Evolutionary conservation across 2,113 vertebrate genomes (phyloP).

Genomic region (Archocentrus centrarchus): DNA sequence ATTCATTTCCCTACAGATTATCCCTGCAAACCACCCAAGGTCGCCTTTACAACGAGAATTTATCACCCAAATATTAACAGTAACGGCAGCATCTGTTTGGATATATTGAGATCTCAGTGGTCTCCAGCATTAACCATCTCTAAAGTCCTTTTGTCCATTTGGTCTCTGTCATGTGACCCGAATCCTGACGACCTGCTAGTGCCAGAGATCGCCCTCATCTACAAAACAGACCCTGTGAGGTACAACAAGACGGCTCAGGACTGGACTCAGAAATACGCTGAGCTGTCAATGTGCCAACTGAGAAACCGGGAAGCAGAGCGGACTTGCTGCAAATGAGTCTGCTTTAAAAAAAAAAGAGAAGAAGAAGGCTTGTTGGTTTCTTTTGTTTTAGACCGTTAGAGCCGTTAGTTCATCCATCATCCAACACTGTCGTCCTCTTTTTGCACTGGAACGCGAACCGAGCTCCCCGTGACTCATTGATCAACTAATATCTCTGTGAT

Average conservation of each 20-base stretch:
- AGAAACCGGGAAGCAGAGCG: not conserved
- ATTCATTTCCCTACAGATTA: constrained; percentile 99
- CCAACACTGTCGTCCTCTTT: constrained; percentile 89
- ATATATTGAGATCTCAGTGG: constrained; percentile 99
- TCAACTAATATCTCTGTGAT: constrained; percentile 89
- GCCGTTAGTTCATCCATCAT: constrained; percentile 96
- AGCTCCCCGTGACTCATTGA: constrained; percentile 90
- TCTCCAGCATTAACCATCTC: constrained; percentile 98
- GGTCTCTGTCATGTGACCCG: constrained; percentile 99
- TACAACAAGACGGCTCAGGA: constrained; percentile 99
- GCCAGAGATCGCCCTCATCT: constrained; percentile 99
- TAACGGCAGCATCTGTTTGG: constrained; percentile 99
- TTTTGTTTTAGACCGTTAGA: constrained; percentile 82
- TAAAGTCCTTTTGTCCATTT: constrained; percentile 99
- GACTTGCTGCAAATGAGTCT: constrained; percentile 67
- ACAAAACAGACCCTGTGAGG: constrained; percentile 99
- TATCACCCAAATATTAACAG: constrained; percentile 99
- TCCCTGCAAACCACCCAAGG: constrained; percentile 99
- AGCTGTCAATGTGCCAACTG: constrained; percentile 72
- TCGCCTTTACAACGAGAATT: constrained; percentile 99
- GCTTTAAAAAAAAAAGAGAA: constrained; percentile 80
- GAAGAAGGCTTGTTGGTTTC: constrained; percentile 69
- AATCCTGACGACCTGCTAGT: constrained; percentile 99
- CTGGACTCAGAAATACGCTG: constrained; percentile 99
- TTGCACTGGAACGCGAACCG: constrained; percentile 97